A percentile compares a stretch with the other conserved stretches of the same genome.
phyloP scores from a whole-genome alignment of 1,140 invertebrate genomes.

The Alviniconcha marisindica region DNA sequence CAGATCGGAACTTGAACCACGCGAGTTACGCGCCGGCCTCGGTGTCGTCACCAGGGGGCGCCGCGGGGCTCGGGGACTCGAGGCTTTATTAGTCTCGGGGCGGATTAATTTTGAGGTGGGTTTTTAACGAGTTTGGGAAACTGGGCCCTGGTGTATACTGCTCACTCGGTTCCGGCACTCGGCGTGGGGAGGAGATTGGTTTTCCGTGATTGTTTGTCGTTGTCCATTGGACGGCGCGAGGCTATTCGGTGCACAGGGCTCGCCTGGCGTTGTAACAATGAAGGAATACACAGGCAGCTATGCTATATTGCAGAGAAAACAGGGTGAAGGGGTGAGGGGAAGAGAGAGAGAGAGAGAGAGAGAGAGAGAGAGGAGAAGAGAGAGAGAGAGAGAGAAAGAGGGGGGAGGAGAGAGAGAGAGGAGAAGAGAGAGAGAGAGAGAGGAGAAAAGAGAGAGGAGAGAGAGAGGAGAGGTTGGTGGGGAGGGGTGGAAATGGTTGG shows the following conservation, averaged over 20 bases:
- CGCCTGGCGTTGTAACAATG: not conserved
- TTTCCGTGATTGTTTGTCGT: too few species aligned
- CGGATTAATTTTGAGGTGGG: too few species aligned
- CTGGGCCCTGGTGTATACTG: too few species aligned
- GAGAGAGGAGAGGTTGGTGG: not conserved
- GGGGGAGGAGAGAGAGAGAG: not conserved
- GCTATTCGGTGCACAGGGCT: not conserved
- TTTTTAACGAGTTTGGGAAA: too few species aligned
- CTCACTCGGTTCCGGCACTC: too few species aligned
- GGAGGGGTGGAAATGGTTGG: not conserved
- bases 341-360: not conserved
- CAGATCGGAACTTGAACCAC: too few species aligned
- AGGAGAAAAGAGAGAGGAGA: not conserved
- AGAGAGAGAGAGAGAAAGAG: not conserved
- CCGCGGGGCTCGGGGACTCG: too few species aligned
- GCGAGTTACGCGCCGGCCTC: too few species aligned
- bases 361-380: slow-evolving; percentile 3
- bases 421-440: not conserved
- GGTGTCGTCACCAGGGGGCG: too few species aligned
- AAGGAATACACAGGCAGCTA: not conserved
- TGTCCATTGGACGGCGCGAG: too few species aligned
- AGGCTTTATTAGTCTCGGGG: too few species aligned
- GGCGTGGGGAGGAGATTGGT: too few species aligned
- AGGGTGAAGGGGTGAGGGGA: not conserved
- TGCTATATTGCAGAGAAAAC: not conserved